phyloP scores from a whole-genome alignment of 2,888 invertebrate species.

The Thecophora atra region DNA sequence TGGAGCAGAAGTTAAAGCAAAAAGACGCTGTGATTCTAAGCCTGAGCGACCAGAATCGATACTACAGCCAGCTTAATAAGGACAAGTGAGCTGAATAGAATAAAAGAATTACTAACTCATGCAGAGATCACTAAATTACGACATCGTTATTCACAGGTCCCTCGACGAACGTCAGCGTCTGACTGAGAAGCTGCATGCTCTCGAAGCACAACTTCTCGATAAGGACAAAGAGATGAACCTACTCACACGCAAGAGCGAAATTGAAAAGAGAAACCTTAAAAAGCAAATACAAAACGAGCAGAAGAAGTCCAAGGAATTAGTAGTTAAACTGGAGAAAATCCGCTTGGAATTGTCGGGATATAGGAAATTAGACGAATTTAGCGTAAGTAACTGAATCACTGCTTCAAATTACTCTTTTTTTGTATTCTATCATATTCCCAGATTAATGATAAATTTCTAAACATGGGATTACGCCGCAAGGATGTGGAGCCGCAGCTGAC shows the following conservation, averaged over 20 bases:
- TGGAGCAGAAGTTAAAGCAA: conserved; percentile 73
- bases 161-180: conserved; percentile 80
- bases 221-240: conserved; percentile 73
- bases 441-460: conserved; percentile 48
- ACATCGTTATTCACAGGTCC: conserved; percentile 68
- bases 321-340: conserved; percentile 71
- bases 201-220: conserved; percentile 69
- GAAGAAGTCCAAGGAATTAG: conserved; percentile 75
- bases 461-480: conserved; percentile 42
- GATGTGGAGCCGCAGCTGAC: conserved; percentile 26
- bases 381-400: no score
- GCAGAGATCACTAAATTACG: no score
- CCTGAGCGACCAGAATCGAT: conserved; percentile 76
- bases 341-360: conserved; percentile 59
- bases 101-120: no score
- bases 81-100: conserved; percentile 69
- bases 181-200: conserved; percentile 71
- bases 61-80: conserved; percentile 75
- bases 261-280: conserved; percentile 79
- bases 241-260: conserved; percentile 74
- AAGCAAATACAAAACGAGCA: conserved; percentile 77
- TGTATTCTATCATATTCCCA: conserved; percentile 26
- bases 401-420: no score
- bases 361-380: conserved; percentile 59
- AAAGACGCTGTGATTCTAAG: conserved; percentile 75